phyloP scores from a whole-genome alignment of 2,113 vertebrate species.

The Odobenus rosmarus region DNA sequence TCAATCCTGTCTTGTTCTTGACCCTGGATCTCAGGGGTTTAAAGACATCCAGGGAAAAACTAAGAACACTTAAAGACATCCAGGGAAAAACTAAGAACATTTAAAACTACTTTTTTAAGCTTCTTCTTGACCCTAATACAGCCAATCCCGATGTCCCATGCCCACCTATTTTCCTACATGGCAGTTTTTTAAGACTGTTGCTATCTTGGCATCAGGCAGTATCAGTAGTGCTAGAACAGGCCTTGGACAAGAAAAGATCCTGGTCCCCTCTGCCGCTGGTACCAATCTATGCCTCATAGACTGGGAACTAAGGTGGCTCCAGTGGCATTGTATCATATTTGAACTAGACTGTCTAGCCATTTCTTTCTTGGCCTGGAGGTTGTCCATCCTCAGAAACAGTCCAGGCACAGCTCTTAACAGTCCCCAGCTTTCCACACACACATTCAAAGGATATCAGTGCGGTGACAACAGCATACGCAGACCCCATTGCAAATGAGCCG shows the following conservation, averaged over 20 bases:
- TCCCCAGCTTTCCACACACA: not conserved
- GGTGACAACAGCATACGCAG: constrained; percentile 89
- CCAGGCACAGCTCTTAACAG: not conserved
- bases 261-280: not conserved
- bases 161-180: not conserved
- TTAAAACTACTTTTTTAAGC: constrained; percentile 31
- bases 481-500: constrained; percentile 90
- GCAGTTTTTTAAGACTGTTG: not conserved
- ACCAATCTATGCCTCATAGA: not conserved
- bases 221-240: not conserved
- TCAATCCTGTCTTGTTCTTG: not conserved
- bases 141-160: not conserved
- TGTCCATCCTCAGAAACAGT: not conserved
- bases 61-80: not conserved
- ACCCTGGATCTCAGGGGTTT: not conserved
- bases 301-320: not conserved
- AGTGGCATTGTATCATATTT: rapidly evolving
- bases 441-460: constrained; percentile 92
- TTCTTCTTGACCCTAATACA: not conserved
- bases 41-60: not conserved
- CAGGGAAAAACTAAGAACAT: constrained; percentile 40
- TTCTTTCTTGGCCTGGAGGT: not conserved
- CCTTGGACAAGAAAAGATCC: not conserved
- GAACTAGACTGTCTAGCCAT: not conserved
- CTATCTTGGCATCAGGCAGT: not conserved